Conservation (phyloP, 53 echinoderm and acorn worm species). For the Henricia sp. region DNA sequence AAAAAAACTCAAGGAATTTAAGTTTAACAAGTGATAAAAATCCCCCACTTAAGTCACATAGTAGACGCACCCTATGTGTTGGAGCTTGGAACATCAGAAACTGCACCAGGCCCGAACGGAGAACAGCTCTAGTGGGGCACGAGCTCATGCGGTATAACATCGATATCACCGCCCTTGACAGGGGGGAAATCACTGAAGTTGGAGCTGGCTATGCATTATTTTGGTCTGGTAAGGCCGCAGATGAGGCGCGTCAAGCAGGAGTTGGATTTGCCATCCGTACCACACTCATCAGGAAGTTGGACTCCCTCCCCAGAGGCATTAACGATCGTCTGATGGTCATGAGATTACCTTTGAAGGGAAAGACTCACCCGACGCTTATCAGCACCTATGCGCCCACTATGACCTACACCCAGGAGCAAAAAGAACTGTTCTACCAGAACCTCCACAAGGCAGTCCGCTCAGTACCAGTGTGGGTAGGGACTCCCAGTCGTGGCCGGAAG, state of each 20-base stretch:
- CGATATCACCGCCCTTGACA: not conserved
- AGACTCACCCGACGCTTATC: conserved; percentile 8
- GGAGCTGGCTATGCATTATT: conserved; percentile 39
- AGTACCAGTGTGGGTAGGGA: conserved; percentile 17
- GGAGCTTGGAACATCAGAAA: conserved; percentile 18
- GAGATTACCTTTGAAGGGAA: not conserved
- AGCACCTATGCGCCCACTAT: conserved; percentile 53
- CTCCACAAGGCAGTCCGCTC: not conserved
- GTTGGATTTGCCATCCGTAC: conserved; percentile 33
- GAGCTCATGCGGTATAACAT: not conserved
- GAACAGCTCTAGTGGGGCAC: conserved; percentile 9
- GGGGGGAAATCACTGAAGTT: conserved; percentile 11
- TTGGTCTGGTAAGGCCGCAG: conserved; percentile 1
- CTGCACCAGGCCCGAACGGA: not conserved
- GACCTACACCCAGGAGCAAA: conserved; percentile 10
- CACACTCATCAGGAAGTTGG: conserved; percentile 12
- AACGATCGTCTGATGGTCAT: conserved; percentile 43
- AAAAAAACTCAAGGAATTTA: not conserved
- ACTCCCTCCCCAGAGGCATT: conserved; percentile 27
- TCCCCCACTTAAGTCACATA: no score
- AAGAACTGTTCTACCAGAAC: conserved; percentile 42
- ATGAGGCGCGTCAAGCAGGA: not conserved
- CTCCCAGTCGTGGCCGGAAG: conserved; percentile 27
- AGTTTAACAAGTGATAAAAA: not conserved
- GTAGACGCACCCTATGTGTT: conserved; percentile 15